Conservation (phyloP, 2,797 vertebrate species). For the Phrynocephalus vlangalii region DNA sequence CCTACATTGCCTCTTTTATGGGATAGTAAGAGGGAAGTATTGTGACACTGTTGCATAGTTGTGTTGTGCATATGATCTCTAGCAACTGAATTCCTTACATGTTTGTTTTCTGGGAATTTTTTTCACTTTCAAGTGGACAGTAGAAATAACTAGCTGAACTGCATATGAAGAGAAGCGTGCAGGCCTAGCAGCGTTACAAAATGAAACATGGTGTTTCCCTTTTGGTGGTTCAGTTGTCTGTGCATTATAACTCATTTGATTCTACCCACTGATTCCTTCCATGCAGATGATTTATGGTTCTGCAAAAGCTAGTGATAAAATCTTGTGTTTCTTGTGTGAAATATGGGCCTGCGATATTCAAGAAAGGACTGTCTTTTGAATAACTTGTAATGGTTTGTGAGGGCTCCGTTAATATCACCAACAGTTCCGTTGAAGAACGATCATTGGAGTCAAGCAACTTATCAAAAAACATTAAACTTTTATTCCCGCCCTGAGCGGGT, state of each 20-base stretch:
- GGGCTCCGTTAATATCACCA: constrained; percentile 13
- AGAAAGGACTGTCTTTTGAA: constrained; percentile 14
- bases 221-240: constrained; percentile 56
- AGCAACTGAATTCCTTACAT: background rate
- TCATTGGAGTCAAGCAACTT: background rate
- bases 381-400: background rate
- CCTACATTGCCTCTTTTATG: too few relatives aligned
- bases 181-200: constrained; percentile 11
- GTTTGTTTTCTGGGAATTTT: background rate
- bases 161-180: constrained; percentile 27
- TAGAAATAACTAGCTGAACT: background rate
- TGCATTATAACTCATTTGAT: constrained; percentile 45
- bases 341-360: constrained; percentile 15
- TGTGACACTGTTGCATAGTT: constrained; percentile 17
- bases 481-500: too few relatives aligned
- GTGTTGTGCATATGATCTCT: background rate
- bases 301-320: constrained; percentile 53
- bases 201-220: constrained; percentile 47
- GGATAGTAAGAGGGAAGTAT: too few relatives aligned
- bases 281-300: constrained; percentile 60
- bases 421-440: too few relatives aligned
- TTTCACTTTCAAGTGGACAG: background rate
- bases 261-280: constrained; percentile 59
- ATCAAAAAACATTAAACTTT: background rate
- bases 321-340: constrained; percentile 39